Evolutionary conservation across 2,113 vertebrate species (phyloP).

Genomic region (Strix uralensis): DNA sequence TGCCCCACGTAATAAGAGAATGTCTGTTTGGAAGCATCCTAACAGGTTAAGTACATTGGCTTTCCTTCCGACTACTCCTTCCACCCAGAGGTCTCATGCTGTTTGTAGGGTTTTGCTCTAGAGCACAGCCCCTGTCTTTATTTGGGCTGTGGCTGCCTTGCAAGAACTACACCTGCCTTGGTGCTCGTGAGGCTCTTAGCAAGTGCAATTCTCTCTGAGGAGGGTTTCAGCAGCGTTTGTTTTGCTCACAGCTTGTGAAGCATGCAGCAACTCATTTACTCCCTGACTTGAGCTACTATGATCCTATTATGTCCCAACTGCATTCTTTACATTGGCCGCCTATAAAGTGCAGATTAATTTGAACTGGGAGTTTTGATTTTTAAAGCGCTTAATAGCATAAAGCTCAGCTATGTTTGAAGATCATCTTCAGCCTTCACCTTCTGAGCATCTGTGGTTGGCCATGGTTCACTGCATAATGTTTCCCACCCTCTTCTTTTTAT

Average conservation of each 20-base stretch:
- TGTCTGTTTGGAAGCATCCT: fast-evolving
- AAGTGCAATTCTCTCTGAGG: neutral
- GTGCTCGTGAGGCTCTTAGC: neutral
- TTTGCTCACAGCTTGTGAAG: neutral
- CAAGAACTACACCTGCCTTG: neutral
- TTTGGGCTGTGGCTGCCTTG: neutral
- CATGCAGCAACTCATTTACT: neutral
- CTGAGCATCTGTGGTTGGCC: neutral
- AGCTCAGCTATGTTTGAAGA: neutral
- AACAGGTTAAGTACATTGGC: neutral
- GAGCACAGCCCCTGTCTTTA: neutral
- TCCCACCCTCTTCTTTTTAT: neutral
- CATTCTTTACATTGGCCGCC: neutral
- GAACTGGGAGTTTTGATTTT: neutral
- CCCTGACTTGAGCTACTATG: neutral
- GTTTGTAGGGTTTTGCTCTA: neutral
- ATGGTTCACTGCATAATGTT: fast-evolving
- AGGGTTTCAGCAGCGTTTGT: neutral
- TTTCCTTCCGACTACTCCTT: neutral
- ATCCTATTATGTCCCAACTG: neutral
- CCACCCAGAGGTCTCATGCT: neutral
- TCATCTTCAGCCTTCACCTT: neutral
- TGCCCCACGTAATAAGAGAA: neutral
- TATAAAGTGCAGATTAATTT: neutral
- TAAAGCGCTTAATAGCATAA: neutral